Evolutionary conservation across 2,113 vertebrate genomes (phyloP), one percentile per base, ranked within the genome.

Genomic region (Ophiodon elongatus): DNA sequence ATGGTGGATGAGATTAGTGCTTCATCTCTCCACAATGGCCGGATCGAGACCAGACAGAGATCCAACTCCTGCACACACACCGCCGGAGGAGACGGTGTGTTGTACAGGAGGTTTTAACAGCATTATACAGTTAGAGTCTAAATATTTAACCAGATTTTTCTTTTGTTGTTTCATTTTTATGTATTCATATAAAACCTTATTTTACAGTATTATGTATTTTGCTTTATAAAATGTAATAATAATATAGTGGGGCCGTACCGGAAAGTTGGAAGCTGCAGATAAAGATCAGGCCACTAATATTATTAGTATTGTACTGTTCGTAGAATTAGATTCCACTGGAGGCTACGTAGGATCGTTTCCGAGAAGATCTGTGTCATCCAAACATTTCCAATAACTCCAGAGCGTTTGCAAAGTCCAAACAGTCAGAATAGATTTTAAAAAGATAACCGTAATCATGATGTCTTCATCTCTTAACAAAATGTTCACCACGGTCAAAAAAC

Each of bases 11-110:
- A 80, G 37, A 69, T 81, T 69, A 71, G 59, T 23, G 25, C 57
- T 64, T 78, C 37, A n/a, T 66, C 65, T 75, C 21, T 39, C 50
- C 41, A 73, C 62, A 50, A 75, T 11, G 59, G 11, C 6, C 8
- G 0, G 19, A 81, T 2, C 56, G 67, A 68, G 63, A 50, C 3
- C 14, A 54, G 33, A n/a, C 29, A 47, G 35, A 63, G 25, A 37
- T 29, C 10, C 10, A 8, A 2, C 29, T 50, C 23, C 2, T 23
- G 50, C 17, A 45, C 62, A 76, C 62, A 76, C 73, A 29, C 31
- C 0, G 50, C 67, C 47, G 21, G 14, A 19, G 33, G 69, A 65
- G 33, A 14, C 25, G 10, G 41, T 67, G 66, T 69, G 56, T 57
- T 69, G 56, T 59, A 17, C 35, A 65, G 23, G 47, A 25, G 21